These are phyloP conservation scores for Limenitis camilla DNA, from an alignment of 2,888 invertebrate genomes.

Conservation along the genomic window DNA sequence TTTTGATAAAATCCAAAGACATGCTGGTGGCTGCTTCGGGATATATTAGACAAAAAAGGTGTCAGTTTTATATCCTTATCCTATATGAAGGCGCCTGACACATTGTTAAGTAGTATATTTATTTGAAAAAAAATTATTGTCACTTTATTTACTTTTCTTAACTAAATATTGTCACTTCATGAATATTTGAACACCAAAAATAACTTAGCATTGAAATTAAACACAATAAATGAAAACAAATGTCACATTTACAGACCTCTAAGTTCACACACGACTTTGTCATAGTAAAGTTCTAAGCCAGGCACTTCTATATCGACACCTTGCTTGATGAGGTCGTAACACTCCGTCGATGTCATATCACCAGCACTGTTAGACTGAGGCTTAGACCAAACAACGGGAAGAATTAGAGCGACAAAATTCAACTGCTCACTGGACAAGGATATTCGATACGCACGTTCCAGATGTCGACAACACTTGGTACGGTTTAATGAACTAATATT, in stretches of 20 bases:
- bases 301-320: conserved; percentile 70
- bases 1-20: too few relatives aligned
- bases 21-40: too few relatives aligned
- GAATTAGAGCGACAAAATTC: conserved; percentile 72
- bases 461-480: conserved; percentile 59
- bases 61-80: too few relatives aligned
- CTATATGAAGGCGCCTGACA: too few relatives aligned
- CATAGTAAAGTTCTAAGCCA: conserved; percentile 72
- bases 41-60: too few relatives aligned
- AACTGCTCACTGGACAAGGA: conserved; percentile 60
- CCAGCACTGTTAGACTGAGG: conserved; percentile 46
- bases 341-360: conserved; percentile 70
- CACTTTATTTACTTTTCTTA: too few relatives aligned
- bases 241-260: conserved; percentile 64
- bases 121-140: too few relatives aligned
- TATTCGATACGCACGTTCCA: conserved; percentile 66
- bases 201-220: neutral
- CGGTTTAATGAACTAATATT: conserved; percentile 40
- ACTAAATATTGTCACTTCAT: too few relatives aligned
- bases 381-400: conserved; percentile 52
- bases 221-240: neutral
- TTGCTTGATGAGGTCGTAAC: conserved; percentile 67
- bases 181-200: too few relatives aligned
- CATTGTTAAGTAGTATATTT: too few relatives aligned
- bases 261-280: conserved; percentile 73